phyloP scores from a whole-genome alignment of 2,113 vertebrate genomes.

The Ceyx cyanopectus region DNA sequence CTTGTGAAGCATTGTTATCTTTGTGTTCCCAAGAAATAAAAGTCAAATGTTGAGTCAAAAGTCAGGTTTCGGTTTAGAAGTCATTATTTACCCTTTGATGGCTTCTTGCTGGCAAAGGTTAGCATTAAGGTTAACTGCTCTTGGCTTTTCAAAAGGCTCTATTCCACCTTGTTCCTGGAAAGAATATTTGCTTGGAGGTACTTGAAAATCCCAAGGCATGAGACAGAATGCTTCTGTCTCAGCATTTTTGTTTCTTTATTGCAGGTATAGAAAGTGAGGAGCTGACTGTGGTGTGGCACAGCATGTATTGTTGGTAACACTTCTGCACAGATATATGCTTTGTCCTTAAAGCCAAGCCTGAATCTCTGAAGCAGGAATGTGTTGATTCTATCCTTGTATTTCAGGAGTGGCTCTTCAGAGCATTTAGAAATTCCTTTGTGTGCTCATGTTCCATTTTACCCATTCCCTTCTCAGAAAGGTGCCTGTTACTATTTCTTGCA shows the following conservation, averaged over 20 bases:
- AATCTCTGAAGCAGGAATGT: background rate
- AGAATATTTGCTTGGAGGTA: background rate
- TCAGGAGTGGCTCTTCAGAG: background rate
- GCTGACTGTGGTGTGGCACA: background rate
- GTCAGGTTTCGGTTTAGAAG: background rate
- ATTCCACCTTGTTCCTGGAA: background rate
- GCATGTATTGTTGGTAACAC: background rate
- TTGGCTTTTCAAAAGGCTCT: background rate
- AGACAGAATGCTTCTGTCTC: background rate
- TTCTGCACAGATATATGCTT: background rate
- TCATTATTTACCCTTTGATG: background rate
- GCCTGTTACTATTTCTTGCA: background rate
- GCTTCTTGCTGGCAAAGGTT: background rate
- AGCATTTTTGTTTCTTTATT: background rate
- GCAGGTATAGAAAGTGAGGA: background rate
- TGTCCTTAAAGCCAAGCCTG: background rate
- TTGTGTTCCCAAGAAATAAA: background rate
- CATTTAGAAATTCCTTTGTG: background rate
- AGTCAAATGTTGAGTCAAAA: background rate
- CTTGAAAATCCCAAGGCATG: background rate
- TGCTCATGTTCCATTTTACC: background rate
- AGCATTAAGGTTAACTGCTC: rapidly evolving
- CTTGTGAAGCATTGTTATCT: background rate
- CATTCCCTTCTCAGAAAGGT: background rate
- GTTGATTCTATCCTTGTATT: background rate